A percentile compares a stretch with the other conserved stretches of the same genome.
Evolutionary conservation across 2,888 invertebrate genomes (phyloP).

Genomic region (Phytoseiulus persimilis): DNA sequence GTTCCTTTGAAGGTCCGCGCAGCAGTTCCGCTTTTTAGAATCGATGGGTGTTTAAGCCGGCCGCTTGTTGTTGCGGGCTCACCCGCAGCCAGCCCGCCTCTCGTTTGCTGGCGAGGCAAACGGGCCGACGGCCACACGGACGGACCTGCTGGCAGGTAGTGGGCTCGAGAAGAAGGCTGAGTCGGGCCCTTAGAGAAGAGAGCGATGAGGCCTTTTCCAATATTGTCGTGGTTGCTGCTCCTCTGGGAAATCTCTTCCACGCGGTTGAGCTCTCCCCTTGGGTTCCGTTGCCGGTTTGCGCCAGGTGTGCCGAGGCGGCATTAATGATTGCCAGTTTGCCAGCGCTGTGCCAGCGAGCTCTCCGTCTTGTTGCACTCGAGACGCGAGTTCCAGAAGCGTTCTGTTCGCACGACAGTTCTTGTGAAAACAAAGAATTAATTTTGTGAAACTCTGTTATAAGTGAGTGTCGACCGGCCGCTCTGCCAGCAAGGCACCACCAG

Average conservation of each 20-base stretch:
- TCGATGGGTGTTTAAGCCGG: not conserved
- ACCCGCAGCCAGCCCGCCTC: not conserved
- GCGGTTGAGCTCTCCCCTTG: not conserved
- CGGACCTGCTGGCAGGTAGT: not conserved
- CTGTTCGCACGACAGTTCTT: not conserved
- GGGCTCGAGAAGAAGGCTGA: not conserved
- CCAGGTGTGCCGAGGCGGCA: not conserved
- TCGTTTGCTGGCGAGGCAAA: not conserved
- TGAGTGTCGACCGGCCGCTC: not conserved
- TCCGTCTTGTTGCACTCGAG: not conserved
- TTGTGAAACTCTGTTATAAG: not conserved
- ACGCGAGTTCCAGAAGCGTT: not conserved
- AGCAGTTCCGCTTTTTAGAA: not conserved
- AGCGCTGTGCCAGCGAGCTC: not conserved
- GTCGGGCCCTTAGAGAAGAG: not conserved
- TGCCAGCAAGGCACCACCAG: not conserved
- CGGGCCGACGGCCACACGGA: not conserved
- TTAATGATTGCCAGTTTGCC: not conserved
- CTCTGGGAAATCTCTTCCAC: not conserved
- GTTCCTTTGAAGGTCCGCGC: not conserved
- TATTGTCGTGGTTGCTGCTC: not conserved
- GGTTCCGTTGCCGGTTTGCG: not conserved
- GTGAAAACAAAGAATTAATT: slow-evolving; percentile 5
- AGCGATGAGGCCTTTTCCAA: not conserved
- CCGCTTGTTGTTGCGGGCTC: not conserved